Conservation (phyloP, 1,140 invertebrate species). For the Onthophagus taurus region DNA sequence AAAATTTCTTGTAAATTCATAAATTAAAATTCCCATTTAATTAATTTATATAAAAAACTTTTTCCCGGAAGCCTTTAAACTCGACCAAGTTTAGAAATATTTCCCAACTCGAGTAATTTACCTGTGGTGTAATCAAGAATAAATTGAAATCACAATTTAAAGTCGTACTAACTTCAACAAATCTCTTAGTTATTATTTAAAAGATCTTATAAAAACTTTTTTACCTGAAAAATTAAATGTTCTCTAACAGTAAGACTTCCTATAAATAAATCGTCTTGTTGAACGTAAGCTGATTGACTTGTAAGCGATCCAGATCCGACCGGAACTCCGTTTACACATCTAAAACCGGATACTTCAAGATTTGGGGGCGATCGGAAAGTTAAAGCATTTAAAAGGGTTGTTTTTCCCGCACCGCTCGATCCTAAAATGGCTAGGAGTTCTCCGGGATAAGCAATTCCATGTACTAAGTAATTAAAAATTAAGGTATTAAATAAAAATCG, state of each 20-base stretch:
- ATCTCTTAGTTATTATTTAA: background rate
- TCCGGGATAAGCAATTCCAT: constrained; percentile 78
- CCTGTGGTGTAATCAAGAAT: too few relatives aligned
- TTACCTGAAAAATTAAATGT: constrained; percentile 78
- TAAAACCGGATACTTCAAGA: constrained; percentile 58
- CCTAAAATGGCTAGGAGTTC: constrained; percentile 89
- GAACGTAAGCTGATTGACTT: constrained; percentile 84
- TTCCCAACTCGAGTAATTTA: too few relatives aligned
- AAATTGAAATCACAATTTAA: too few relatives aligned
- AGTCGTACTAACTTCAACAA: too few relatives aligned
- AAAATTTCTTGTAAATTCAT: too few relatives aligned
- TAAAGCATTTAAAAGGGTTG: constrained; percentile 84
- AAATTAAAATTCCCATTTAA: too few relatives aligned
- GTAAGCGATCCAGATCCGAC: constrained; percentile 58
- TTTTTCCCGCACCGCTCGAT: constrained; percentile 92
- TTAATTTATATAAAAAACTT: too few relatives aligned
- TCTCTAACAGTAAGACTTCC: constrained; percentile 85
- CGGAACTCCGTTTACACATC: constrained; percentile 61
- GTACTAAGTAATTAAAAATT: too few relatives aligned
- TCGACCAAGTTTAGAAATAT: too few relatives aligned
- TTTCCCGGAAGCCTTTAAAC: too few relatives aligned
- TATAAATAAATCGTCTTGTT: constrained; percentile 92
- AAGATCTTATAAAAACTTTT: background rate
- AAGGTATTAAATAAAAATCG: too few relatives aligned
- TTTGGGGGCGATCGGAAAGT: constrained; percentile 65